A percentile compares a stretch with the other conserved stretches of the same genome.
Conservation (phyloP, 1,140 invertebrate genomes). For the Temnothorax longispinosus region DNA sequence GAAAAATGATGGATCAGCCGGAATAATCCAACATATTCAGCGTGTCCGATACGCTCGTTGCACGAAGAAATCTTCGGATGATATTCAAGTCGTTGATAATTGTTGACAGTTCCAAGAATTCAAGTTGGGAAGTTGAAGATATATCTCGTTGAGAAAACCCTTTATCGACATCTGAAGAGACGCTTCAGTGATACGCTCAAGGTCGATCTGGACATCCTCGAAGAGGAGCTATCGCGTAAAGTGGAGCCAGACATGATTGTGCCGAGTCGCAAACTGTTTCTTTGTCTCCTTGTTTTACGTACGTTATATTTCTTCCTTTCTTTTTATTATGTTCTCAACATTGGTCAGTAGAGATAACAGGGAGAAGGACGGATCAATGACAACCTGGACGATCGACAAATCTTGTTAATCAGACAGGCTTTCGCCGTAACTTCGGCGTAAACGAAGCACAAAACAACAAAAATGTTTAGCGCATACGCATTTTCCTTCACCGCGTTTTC, state of each 20-base stretch:
- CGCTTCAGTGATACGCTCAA: conserved; percentile 37
- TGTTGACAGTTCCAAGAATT: conserved; percentile 50
- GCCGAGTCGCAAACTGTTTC: conserved; percentile 42
- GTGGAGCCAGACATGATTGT: conserved; percentile 40
- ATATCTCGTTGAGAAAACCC: conserved; percentile 43
- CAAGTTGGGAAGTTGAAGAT: conserved; percentile 51
- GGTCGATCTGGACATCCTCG: conserved; percentile 51
- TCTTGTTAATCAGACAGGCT: conserved; percentile 31
- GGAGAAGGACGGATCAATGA: conserved; percentile 34
- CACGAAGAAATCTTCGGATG: conserved; percentile 45
- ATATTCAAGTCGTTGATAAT: conserved; percentile 53
- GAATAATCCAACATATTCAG: conserved; percentile 41
- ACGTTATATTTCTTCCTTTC: background rate
- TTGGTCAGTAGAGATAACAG: conserved; percentile 42
- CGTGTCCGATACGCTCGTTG: conserved; percentile 27
- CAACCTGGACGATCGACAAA: conserved; percentile 30
- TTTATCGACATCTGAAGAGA: conserved; percentile 52
- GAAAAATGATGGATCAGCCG: conserved; percentile 24
- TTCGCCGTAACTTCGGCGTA: conserved; percentile 10
- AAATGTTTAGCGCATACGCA: conserved; percentile 46
- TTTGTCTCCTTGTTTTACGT: conserved; percentile 36
- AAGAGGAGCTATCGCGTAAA: conserved; percentile 35
- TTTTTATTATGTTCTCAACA: conserved; percentile 58
- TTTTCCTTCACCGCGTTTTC: conserved; percentile 71
- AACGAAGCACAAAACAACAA: conserved; percentile 55